Base-by-base conservation (phyloP, 2,113 vertebrate species). In the Halcyon senegalensis region DNA sequence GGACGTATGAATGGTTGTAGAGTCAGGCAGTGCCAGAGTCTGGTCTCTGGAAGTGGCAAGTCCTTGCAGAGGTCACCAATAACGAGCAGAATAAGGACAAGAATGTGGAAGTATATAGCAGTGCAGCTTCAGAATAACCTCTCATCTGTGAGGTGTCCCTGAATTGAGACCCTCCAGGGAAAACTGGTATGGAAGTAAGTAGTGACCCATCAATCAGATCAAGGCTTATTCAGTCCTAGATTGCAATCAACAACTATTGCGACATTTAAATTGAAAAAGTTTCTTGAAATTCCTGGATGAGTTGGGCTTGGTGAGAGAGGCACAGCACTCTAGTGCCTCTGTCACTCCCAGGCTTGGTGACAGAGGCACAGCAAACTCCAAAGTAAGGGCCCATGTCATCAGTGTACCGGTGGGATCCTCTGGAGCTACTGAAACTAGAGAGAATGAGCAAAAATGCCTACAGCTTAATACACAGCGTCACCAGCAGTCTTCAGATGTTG, bases 1-100 rank as follows among this genome's bases (percentile, higher is more conserved):
- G 33, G 14, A n/a, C 0, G 0, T n/a, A 41, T 1, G 2, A 74
- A 17, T 17, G 13, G 16, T 67, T 44, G 44, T 30, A 30, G n/a
- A 17, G 35, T 41, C 13, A 12, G 53, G 15, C 21, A 11, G 31
- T 60, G 44, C 33, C 3, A 3, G 23, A 24, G 43, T 44, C 43
- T 17, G 16, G 31, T 28, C 62, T 56, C 30, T 43, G 48, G 14
- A 31, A 48, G 25, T 11, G 39, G 62, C 39, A 75, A 35, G 28
- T 41, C 25, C 16, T 39, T 62, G 39, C 9, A 24, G 62, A 48
- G 25, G 46, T 62, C 39, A 67, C 39, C 39, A 41, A 19, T 31
- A 35, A 62, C 4, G 16, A 39, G 53, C 14, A 46, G 28, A 67
- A 13, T 35, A 68, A 60, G 53, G 39, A 53, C 33, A 60, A 46